phyloP scores from a whole-genome alignment of 2,888 invertebrate species.

The Dendrolimus pini region DNA sequence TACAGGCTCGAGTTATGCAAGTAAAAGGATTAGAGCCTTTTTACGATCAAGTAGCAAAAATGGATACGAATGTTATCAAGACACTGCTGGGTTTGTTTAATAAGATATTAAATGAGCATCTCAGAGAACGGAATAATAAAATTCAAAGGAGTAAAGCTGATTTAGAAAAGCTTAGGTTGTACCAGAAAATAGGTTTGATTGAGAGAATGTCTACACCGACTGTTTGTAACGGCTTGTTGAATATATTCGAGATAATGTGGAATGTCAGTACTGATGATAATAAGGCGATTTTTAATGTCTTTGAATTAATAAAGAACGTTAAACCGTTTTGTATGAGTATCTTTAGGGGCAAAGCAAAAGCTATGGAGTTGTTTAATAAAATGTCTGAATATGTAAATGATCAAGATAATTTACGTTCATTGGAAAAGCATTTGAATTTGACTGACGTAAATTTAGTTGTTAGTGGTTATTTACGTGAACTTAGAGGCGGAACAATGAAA shows the following conservation, averaged over 20 bases:
- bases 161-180: slow-evolving; percentile 29
- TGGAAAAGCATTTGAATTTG: slow-evolving; percentile 23
- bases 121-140: slow-evolving; percentile 26
- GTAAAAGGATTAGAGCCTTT: slow-evolving; percentile 51
- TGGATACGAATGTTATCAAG: slow-evolving; percentile 33
- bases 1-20: slow-evolving; percentile 54
- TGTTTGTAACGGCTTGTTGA: slow-evolving; percentile 47
- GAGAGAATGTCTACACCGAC: slow-evolving; percentile 39
- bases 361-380: slow-evolving; percentile 27
- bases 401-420: slow-evolving; percentile 22
- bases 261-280: slow-evolving; percentile 24
- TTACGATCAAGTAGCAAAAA: slow-evolving; percentile 41
- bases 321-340: slow-evolving; percentile 39
- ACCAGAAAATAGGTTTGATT: slow-evolving; percentile 48
- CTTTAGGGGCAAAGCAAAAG: slow-evolving; percentile 30
- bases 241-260: slow-evolving; percentile 36
- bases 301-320: slow-evolving; percentile 39
- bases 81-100: slow-evolving; percentile 47
- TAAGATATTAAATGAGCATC: slow-evolving; percentile 50
- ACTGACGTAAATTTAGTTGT: slow-evolving; percentile 27
- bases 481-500: slow-evolving; percentile 21
- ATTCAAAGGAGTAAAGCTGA: slow-evolving; percentile 23
- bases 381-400: slow-evolving; percentile 30
- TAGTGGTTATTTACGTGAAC: slow-evolving; percentile 31
- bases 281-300: slow-evolving; percentile 26